Base-by-base conservation (phyloP, 1,140 invertebrate species). In the Temnothorax nylanderi region DNA sequence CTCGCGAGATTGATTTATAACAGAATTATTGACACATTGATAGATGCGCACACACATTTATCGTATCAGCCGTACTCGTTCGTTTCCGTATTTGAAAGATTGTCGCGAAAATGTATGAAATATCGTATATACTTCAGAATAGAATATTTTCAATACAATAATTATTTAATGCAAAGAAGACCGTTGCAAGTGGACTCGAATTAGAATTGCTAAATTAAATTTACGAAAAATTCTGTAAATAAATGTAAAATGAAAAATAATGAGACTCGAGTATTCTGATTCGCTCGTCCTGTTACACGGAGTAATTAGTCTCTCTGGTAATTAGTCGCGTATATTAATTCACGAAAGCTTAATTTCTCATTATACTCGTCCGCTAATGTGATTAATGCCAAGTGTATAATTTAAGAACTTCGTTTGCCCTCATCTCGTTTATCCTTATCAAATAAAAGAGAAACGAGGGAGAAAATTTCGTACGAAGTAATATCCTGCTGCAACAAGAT, bases 1-100 rank as follows among this genome's bases (percentile, higher is more conserved):
- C 37, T 44, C 41, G 18, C 3, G 51, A n/a, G 41, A 84, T 74
- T 75, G 80, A 84, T 84, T 84, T 84, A 84, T 75, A 74, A 56
- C 41, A 44, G 47, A 37, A 84, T 82, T 58, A 84, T 74, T 54
- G 67, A 41, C 26, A 75, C 21, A 60, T 56, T 58, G 80, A 81
- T 44, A 81, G 16, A 71, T 34, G 21, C 71, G 56, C 56, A n/a
- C 5, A 41, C 37, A 41, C 18, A 71, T 58, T 71, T 69, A 41
- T 81, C 26, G 37, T 5, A 44, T 71, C 64, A 56, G 1, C 37
- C 3, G 21, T 16, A 11, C 16, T 37, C 16, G 26, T 80, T 54
- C 62, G 37, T 32, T 81, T 13, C 13, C 21, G 37, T 21, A 69
- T 71, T 81, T 58, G 77, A 81, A 71, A 56, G 77, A 69, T 51